phyloP scores from a whole-genome alignment of 2,113 vertebrate genomes.

The Gopherus evgoodei region DNA sequence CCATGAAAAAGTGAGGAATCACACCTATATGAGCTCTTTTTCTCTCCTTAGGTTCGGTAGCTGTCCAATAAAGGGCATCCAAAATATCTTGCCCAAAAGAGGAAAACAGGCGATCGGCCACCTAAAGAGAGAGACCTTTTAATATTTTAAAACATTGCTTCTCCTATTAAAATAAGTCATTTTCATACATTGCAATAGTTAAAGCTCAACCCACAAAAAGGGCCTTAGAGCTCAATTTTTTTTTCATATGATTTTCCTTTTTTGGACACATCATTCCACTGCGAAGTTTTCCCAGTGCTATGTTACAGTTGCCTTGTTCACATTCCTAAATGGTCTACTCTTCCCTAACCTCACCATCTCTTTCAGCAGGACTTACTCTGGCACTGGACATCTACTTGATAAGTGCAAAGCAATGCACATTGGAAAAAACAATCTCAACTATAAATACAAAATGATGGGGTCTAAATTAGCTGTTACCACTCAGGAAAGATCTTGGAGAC shows the following conservation, averaged over 20 bases:
- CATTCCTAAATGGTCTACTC: not conserved
- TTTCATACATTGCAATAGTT: not conserved
- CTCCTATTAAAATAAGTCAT: not conserved
- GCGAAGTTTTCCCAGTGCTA: not conserved
- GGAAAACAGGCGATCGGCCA: conserved; percentile 97
- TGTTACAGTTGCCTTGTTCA: not conserved
- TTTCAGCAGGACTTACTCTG: not conserved
- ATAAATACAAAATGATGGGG: not conserved
- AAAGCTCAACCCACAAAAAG: not conserved
- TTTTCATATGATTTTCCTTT: not conserved
- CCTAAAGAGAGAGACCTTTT: conserved; percentile 77
- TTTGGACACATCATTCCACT: not conserved
- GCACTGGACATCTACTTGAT: not conserved
- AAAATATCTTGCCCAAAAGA: conserved; percentile 98
- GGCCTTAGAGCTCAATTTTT: not conserved
- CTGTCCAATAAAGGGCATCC: conserved; percentile 98
- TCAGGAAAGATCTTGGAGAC: not conserved
- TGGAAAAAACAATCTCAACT: not conserved
- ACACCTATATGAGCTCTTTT: conserved; percentile 95
- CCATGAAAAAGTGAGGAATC: conserved; percentile 97
- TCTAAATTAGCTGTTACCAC: not conserved
- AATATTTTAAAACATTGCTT: conserved; percentile 27
- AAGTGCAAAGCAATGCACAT: not conserved
- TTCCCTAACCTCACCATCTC: not conserved
- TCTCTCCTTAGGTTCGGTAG: conserved; percentile 95